Evolutionary conservation across 1,140 invertebrate genomes (phyloP).

Genomic region (Diachasmimorpha longicaudata): DNA sequence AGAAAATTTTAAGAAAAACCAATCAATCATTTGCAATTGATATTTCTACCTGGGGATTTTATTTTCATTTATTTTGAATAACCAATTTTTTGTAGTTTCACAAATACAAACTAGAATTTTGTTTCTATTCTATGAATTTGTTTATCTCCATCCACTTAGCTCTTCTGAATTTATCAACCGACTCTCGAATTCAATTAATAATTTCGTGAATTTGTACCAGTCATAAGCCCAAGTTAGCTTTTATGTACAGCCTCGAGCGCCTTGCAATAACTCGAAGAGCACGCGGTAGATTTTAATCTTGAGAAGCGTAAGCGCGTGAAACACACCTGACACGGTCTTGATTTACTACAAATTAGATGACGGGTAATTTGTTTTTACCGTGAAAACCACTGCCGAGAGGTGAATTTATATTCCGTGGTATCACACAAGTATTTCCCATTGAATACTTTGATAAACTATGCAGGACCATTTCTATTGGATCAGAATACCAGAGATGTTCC

Average conservation of each 20-base stretch:
- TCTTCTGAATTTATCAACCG: no score
- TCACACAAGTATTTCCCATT: not conserved
- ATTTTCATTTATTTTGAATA: no score
- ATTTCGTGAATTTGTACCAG: slow-evolving; percentile 1
- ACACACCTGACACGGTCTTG: slow-evolving; percentile 21
- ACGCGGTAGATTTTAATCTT: slow-evolving; percentile 22
- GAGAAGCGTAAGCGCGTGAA: slow-evolving; percentile 11
- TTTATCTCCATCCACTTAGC: no score
- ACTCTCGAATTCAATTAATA: no score
- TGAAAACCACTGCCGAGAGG: not conserved
- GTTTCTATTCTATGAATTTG: no score
- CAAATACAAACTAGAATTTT: no score
- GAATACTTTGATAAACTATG: not conserved
- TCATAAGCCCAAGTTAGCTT: no score
- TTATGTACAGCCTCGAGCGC: slow-evolving; percentile 6
- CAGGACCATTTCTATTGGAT: not conserved
- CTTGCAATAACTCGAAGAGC: slow-evolving; percentile 20
- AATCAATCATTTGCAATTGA: no score
- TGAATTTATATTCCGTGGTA: not conserved
- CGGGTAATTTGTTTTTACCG: slow-evolving; percentile 34
- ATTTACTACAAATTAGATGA: slow-evolving; percentile 41
- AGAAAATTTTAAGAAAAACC: no score
- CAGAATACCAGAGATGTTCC: not conserved
- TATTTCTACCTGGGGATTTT: no score
- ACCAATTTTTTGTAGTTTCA: no score